Conservation (phyloP, 2,888 invertebrate species). For the Limnephilus auricula region DNA sequence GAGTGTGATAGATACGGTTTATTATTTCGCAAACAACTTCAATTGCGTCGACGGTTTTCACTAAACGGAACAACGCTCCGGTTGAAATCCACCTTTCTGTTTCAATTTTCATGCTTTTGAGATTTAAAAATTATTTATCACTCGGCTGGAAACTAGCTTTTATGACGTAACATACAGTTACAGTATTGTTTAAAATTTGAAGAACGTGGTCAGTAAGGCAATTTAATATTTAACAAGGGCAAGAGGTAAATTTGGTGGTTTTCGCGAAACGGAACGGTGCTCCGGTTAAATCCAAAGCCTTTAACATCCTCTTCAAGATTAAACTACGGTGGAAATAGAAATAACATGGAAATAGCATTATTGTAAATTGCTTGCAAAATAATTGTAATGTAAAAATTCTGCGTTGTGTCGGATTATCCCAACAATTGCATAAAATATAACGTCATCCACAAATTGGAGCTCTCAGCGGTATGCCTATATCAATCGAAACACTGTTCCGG, state of each 20-base stretch:
- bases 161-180: too few relatives aligned
- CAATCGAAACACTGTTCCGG: neutral
- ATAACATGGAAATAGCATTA: neutral
- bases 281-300: neutral
- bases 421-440: neutral
- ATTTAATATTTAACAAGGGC: too few relatives aligned
- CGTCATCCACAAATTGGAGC: neutral
- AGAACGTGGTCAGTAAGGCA: too few relatives aligned
- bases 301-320: neutral
- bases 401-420: neutral
- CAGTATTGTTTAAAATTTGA: too few relatives aligned
- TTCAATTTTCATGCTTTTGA: neutral
- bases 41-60: neutral
- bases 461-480: neutral
- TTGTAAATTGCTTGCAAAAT: neutral
- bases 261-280: too few relatives aligned
- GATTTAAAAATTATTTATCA: too few relatives aligned
- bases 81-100: neutral
- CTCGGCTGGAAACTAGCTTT: too few relatives aligned
- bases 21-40: neutral
- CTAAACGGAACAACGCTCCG: neutral
- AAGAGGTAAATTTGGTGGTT: too few relatives aligned
- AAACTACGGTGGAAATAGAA: neutral
- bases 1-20: neutral
- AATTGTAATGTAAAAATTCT: neutral